Evolutionary conservation across 2,113 vertebrate species (phyloP), one percentile per base, ranked within the genome.

Genomic region (Clinocottus analis): DNA sequence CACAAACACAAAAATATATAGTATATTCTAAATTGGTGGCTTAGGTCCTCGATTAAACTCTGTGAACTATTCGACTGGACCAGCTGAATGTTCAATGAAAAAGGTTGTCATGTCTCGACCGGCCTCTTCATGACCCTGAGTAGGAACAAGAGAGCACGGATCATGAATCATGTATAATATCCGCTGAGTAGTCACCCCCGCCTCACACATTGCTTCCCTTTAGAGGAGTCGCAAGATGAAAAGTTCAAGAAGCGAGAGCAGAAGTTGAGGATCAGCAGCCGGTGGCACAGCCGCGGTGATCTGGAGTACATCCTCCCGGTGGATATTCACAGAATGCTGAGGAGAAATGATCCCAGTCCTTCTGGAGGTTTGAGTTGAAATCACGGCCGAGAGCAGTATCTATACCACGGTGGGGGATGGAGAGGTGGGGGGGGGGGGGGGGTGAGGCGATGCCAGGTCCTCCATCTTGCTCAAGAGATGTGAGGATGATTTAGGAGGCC

Each of bases 401-500:
- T 74, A 80, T 56, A 37, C 75, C 62, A 39, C 61, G 31, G 55
- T 2, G 41, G 55, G 12, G 7, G 49, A n/a, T 17, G 49, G 21
- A n/a, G 49, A 77, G 68, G 51, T 55, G 37, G 80, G 10, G 21
- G 39, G 3, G 68, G 79, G 86, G 73, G 83, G 17, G 70, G 82
- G 51, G 31, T 49, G 72, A 43, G 73, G 60, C 29, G 68, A 6
- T 80, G 73, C 82, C 85, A 62, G 79, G 86, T 85, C 86, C 83
- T 90, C 89, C 85, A 85, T 90, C 90, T 90, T 85, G 86, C 65
- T 91, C 89, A 89, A n/a, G 84, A 88, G 80, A 85, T 76, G 85
- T 84, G 85, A 87, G 83, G 82, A 90, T 92, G 90, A 92, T 92
- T 91, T 89, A 93, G 65, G 86, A 82, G 84, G 61, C 85, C 87